Percentiles rank a stretch among this genome's conserved stretches.
Evolutionary conservation across 1,140 invertebrate species (phyloP).

Genomic region (Capitella teleta): DNA sequence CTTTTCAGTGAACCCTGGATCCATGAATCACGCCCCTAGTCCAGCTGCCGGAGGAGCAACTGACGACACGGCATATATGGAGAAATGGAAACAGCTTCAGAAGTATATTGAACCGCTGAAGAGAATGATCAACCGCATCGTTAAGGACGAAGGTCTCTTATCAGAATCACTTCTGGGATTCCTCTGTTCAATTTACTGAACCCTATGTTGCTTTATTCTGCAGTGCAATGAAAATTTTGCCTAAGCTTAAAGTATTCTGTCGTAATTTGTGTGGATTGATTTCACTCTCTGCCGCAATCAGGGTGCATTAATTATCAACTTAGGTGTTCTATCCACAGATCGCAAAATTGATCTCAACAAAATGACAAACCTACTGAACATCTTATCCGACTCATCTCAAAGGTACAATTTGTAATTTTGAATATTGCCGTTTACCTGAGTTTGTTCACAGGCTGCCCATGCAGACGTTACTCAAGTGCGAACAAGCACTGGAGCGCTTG

Average conservation of each 20-base stretch:
- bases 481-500: constrained; percentile 76
- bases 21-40: no score
- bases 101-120: constrained; percentile 86
- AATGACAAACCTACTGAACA: constrained; percentile 83
- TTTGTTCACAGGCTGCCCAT: constrained; percentile 65
- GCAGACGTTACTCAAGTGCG: constrained; percentile 81
- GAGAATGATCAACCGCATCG: constrained; percentile 72
- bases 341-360: constrained; percentile 70
- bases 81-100: constrained; percentile 79
- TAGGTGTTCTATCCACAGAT: no score
- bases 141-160: constrained; percentile 61
- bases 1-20: no score
- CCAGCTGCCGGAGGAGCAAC: constrained; percentile 4
- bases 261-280: no score
- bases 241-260: no score
- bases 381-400: constrained; percentile 58
- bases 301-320: no score
- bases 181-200: no score
- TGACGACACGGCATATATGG: constrained; percentile 79
- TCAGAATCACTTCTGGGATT: no score
- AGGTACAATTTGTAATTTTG: neutral
- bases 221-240: no score
- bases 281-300: no score
- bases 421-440: constrained; percentile 6
- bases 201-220: no score